Evolutionary conservation across 2,888 invertebrate species (phyloP).

Genomic region (Papilio demoleus): DNA sequence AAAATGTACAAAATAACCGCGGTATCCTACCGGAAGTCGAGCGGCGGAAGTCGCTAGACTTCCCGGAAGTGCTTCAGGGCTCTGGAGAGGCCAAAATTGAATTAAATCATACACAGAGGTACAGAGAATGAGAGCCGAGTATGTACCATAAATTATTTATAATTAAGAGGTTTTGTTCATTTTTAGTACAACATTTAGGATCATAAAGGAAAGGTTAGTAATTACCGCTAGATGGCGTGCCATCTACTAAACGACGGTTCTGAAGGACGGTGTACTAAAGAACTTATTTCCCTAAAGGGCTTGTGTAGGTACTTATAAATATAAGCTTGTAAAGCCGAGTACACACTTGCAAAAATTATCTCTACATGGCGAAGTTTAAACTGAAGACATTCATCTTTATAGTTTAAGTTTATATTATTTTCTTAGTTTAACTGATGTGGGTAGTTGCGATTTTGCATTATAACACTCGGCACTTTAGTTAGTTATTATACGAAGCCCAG

Average conservation of each 20-base stretch:
- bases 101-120: slow-evolving; percentile 68
- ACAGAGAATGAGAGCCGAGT: slow-evolving; percentile 45
- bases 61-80: slow-evolving; percentile 78
- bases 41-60: slow-evolving; percentile 77
- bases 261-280: slow-evolving; percentile 41
- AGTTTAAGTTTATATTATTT: slow-evolving; percentile 37
- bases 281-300: slow-evolving; percentile 50
- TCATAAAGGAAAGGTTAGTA: slow-evolving; percentile 45
- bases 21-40: slow-evolving; percentile 76
- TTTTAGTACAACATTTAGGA: slow-evolving; percentile 46
- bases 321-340: slow-evolving; percentile 45
- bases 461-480: slow-evolving; percentile 36
- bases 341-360: slow-evolving; percentile 43
- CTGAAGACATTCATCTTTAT: slow-evolving; percentile 40
- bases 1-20: slow-evolving; percentile 67
- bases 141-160: slow-evolving; percentile 58
- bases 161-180: slow-evolving; percentile 55
- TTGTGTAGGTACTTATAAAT: slow-evolving; percentile 45
- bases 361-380: slow-evolving; percentile 44
- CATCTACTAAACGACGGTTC: slow-evolving; percentile 28
- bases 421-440: slow-evolving; percentile 30
- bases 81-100: slow-evolving; percentile 72
- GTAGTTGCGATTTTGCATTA: slow-evolving; percentile 35
- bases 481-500: slow-evolving; percentile 27
- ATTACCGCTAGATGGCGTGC: slow-evolving; percentile 40